Conservation (phyloP, 2,888 invertebrate genomes). For the Bombylius discolor region DNA sequence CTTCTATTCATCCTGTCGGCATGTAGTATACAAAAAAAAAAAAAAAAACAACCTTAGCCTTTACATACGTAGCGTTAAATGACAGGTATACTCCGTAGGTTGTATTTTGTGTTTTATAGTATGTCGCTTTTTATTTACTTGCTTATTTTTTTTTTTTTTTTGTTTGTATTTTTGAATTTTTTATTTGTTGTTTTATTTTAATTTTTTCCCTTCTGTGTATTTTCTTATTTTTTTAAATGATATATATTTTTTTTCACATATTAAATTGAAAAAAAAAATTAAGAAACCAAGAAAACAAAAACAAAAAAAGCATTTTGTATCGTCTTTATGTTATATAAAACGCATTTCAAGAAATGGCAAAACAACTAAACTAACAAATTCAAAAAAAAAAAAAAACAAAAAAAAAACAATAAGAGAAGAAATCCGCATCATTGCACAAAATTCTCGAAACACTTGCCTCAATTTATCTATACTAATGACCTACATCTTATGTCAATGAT, state of each 20-base stretch:
- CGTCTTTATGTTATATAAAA: not conserved
- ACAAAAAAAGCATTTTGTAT: no score
- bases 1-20: slow-evolving; percentile 5
- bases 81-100: not conserved
- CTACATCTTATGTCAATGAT: not conserved
- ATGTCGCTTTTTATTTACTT: no score
- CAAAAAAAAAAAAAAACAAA: not conserved
- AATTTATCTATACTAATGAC: not conserved
- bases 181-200: not conserved
- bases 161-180: no score
- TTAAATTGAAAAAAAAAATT: no score
- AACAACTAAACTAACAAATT: not conserved
- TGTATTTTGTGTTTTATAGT: no score
- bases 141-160: no score
- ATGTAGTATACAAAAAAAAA: not conserved
- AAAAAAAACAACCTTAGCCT: not conserved
- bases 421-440: no score
- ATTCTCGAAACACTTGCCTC: not conserved
- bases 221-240: no score
- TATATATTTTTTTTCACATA: no score
- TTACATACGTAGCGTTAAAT: not conserved
- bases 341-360: not conserved
- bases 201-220: no score
- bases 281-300: no score
- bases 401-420: not conserved